Base-by-base conservation (phyloP, 2,797 vertebrate genomes). In the Micropoecilia bifurca region DNA sequence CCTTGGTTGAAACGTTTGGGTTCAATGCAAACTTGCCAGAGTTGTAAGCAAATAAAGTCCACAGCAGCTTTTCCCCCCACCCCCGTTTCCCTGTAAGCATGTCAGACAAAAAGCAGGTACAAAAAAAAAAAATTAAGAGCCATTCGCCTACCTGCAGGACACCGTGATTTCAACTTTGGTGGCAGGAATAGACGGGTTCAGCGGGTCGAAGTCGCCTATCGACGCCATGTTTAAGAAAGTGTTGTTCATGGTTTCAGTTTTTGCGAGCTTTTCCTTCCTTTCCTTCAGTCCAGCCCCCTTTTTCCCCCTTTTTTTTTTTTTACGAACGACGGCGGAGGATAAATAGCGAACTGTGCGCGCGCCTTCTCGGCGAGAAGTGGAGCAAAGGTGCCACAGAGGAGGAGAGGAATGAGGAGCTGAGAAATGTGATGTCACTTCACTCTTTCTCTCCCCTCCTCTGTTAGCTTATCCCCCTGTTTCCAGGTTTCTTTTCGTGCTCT, bases 111-210 rank as follows among this genome's bases (percentile, higher is more conserved):
- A 76, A 68, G 0, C 48, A 36, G 73, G 75, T 74, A 4, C 0
- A 39, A 25, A 55, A 10, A 25, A 53, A 12, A n/a, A 13, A 10
- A 41, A 28, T 71, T 0, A 39, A n/a, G 66, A 4, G 43, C 41
- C 41, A 73, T 66, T 66, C 36, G 25, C 96, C 93, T 94, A 98
- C 97, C 98, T 98, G 97, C 98, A 98, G 59, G 98, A 99, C 86
- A 99, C 97, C 2, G 97, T 98, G 92, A 99, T 95, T 95, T 99
- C 98, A 96, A 99, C 98, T 95, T 97, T 97, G 86, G 98, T 99
- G 76, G 98, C 98, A 9, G 98, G 98, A 86, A 99, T 96, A 75
- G 96, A 95, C 46, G 96, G 95, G 91, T 96, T 97, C 80, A 98
- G 95, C 47, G 96, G 96, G 94, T 96, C 97, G 93, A 98, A 96